Evolutionary conservation across 2,797 vertebrate genomes (phyloP), one percentile per base, ranked within the genome.

Genomic region (Brotula barbata): DNA sequence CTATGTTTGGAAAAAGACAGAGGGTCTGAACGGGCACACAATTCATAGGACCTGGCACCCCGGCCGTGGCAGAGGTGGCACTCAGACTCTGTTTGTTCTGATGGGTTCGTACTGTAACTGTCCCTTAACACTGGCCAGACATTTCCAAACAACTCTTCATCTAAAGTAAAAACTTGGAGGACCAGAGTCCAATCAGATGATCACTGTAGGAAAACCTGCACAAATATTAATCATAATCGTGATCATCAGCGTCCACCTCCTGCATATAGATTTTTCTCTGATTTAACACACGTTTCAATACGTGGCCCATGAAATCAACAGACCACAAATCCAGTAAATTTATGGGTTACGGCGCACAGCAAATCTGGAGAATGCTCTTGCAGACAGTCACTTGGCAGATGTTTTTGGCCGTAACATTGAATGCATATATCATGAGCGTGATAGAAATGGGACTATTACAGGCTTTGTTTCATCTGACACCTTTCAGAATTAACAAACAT

Each of bases 1-100:
- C 79, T 82, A 78, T 89, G 70, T 87, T 85, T 85, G 85, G 81
- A 70, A 46, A 78, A 48, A 48, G 52, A 75, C 9, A 43, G 39
- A 53, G 58, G 10, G 8, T 15, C 66, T 55, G 40, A 36, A 58
- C 64, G 52, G 53, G 37, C 46, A 52, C 41, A 50, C 44, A 59
- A 10, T 62, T 63, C 48, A 41, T 15, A 17, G 25, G 62, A 39
- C 60, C 40, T 45, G 51, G n/a, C 44, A 17, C 55, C 75, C 8
- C 44, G 51, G 37, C 61, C 51, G 44, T 37, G 2, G 25, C 17
- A 59, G 16, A 56, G 14, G 15, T 28, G 57, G 15, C 34, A 56
- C 1, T 2, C 28, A 15, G 41, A 45, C 16, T 12, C 28, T 28
- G 20, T 46, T 14, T 21, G 19, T 23, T 51, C 13, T 43, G 36